Evolutionary conservation across 1,140 invertebrate genomes (phyloP).

Genomic region (Drosophila athabasca): DNA sequence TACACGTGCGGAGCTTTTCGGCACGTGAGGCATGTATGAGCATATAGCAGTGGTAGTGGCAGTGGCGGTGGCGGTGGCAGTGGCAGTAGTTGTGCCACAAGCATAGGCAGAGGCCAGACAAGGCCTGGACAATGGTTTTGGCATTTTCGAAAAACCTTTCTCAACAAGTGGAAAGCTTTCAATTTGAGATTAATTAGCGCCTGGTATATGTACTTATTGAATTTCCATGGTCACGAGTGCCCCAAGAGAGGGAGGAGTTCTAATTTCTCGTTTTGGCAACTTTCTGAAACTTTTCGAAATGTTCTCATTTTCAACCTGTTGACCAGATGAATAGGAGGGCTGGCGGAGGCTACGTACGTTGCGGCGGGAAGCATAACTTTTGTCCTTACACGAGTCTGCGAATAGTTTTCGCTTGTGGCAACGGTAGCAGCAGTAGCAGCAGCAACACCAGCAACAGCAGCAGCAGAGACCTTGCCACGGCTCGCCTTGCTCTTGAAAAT

Average conservation of each 20-base stretch:
- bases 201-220: constrained; percentile 66
- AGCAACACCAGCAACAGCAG: neutral
- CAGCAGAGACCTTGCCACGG: constrained; percentile 67
- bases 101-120: constrained; percentile 20
- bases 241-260: neutral
- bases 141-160: constrained; percentile 42
- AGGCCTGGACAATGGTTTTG: constrained; percentile 39
- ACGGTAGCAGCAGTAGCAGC: neutral
- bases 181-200: constrained; percentile 69
- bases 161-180: constrained; percentile 78
- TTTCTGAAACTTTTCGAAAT: constrained; percentile 37
- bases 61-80: neutral
- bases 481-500: constrained; percentile 77
- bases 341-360: neutral
- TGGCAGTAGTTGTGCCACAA: neutral
- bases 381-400: constrained; percentile 60
- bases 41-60: too few relatives aligned
- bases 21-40: constrained; percentile 44
- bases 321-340: constrained; percentile 32
- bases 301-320: constrained; percentile 63
- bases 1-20: constrained; percentile 71
- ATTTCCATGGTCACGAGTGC: constrained; percentile 59
- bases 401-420: constrained; percentile 39
- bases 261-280: constrained; percentile 29
- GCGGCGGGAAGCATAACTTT: constrained; percentile 19